phyloP scores from a whole-genome alignment of 2,888 invertebrate species.

The Nomada ruficornis region DNA sequence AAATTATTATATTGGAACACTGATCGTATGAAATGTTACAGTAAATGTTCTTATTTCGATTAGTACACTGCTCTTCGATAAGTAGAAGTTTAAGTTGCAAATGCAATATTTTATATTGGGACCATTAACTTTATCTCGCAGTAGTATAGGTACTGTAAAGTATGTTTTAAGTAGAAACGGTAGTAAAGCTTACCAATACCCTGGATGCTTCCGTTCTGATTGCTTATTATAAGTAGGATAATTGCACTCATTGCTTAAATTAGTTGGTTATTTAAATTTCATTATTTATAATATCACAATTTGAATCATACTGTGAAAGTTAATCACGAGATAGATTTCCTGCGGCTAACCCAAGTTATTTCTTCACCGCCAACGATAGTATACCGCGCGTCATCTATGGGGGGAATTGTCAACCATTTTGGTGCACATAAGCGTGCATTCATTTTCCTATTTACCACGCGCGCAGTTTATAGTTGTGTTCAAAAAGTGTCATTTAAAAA shows the following conservation, averaged over 20 bases:
- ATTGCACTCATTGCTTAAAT: too few relatives aligned
- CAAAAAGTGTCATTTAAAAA: background rate
- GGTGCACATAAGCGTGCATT: conserved; percentile 3
- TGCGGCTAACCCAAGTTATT: background rate
- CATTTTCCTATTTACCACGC: conserved; percentile 44
- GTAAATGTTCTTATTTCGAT: background rate
- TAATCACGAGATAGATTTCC: background rate
- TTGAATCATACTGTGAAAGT: background rate
- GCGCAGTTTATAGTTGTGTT: background rate
- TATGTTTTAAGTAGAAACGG: background rate
- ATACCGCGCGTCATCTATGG: conserved; percentile 58
- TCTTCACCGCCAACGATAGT: background rate
- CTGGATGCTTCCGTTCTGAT: background rate
- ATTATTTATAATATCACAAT: background rate
- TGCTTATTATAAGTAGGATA: too few relatives aligned
- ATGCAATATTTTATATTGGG: background rate
- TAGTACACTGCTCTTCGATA: background rate
- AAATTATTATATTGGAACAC: background rate
- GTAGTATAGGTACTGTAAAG: background rate
- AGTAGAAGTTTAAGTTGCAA: background rate
- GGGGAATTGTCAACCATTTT: conserved; percentile 23
- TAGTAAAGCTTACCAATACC: background rate
- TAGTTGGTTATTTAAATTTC: too few relatives aligned
- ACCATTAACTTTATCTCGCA: too few relatives aligned
- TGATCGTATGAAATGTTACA: background rate